Percentiles rank a stretch among this genome's conserved stretches.
phyloP scores from a whole-genome alignment of 2,113 vertebrate genomes.

The Desmodus rotundus region DNA sequence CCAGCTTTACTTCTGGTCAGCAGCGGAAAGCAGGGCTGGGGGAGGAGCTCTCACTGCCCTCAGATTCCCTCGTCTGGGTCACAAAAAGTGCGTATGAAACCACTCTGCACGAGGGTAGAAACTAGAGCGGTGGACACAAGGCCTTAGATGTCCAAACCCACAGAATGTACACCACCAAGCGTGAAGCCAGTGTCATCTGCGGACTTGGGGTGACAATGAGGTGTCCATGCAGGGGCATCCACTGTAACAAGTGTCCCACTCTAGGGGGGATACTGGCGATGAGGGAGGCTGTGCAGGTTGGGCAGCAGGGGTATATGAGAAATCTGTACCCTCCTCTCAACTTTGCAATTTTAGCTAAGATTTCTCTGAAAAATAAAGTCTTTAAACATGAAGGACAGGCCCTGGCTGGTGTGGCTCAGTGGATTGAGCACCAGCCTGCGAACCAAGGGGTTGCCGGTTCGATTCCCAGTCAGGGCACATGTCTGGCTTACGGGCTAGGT shows the following conservation, averaged over 20 bases:
- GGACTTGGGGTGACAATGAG: accelerated
- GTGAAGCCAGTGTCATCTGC: accelerated
- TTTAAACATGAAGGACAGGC: not conserved
- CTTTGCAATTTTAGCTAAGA: not conserved
- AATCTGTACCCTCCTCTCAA: not conserved
- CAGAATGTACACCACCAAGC: not conserved
- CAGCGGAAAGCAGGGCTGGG: not conserved
- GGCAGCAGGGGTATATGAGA: not conserved
- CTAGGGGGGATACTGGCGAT: not conserved
- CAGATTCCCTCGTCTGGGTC: not conserved
- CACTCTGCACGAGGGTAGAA: no score
- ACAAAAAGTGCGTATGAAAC: not conserved
- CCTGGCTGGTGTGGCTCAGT: no score
- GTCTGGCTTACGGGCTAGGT: no score
- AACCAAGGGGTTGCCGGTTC: no score
- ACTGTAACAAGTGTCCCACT: not conserved
- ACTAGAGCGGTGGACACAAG: accelerated
- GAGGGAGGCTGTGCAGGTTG: not conserved
- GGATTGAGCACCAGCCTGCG: no score
- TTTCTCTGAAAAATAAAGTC: not conserved
- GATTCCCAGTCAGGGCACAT: no score
- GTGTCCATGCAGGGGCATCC: not conserved
- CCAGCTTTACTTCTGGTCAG: not conserved
- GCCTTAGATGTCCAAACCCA: accelerated
- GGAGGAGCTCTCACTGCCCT: not conserved